These are phyloP conservation scores for Pedetes capensis DNA, from an alignment of 2,113 vertebrate species.

Conservation along the genomic window DNA sequence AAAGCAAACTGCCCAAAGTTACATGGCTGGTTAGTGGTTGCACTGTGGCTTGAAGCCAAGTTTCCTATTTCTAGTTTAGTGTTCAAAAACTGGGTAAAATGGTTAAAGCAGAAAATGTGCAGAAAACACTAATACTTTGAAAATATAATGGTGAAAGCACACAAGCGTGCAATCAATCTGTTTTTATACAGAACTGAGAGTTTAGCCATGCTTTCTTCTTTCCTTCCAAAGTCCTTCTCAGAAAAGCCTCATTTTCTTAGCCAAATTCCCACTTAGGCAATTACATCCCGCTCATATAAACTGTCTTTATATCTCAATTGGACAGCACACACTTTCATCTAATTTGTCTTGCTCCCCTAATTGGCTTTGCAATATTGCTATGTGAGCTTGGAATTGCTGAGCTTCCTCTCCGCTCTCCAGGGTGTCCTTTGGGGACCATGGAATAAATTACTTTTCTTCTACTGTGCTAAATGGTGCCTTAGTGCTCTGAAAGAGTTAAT, in stretches of 20 bases:
- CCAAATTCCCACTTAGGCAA: conserved; percentile 47
- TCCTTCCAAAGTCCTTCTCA: conserved; percentile 35
- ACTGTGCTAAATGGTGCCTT: conserved; percentile 30
- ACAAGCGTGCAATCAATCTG: not conserved
- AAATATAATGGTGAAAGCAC: not conserved
- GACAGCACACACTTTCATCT: conserved; percentile 49
- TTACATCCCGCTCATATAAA: conserved; percentile 55
- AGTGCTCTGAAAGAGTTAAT: conserved; percentile 72
- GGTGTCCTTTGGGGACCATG: conserved; percentile 36
- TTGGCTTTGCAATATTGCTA: conserved; percentile 61
- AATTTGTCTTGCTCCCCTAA: conserved; percentile 69
- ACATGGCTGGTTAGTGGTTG: not conserved
- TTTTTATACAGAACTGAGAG: conserved; percentile 5
- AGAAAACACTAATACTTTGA: not conserved
- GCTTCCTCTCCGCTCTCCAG: conserved; percentile 50
- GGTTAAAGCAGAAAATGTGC: not conserved
- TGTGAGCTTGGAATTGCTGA: conserved; percentile 44
- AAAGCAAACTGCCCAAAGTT: not conserved
- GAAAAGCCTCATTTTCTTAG: conserved; percentile 51
- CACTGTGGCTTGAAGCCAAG: not conserved
- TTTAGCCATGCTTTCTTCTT: conserved; percentile 14
- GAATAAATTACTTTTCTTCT: conserved; percentile 61
- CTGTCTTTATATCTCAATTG: conserved; percentile 58
- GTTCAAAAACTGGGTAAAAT: not conserved
- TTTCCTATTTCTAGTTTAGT: not conserved